Conservation (phyloP, 2,888 invertebrate species). For the Polydrusus tereticollis region DNA sequence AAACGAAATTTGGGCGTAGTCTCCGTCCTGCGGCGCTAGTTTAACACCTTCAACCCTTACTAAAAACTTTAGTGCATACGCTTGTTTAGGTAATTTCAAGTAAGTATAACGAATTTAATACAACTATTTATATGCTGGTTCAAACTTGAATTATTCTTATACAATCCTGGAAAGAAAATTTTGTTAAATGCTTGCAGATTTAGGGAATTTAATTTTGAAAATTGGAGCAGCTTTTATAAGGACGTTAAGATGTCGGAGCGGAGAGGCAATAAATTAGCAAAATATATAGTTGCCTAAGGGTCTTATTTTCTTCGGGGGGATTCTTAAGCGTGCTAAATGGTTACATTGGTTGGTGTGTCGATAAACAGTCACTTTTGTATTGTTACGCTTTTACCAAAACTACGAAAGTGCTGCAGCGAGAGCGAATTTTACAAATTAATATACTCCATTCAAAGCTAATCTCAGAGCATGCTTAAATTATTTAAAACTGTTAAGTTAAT, state of each 20-base stretch:
- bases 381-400: background rate
- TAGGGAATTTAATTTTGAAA: slow-evolving; percentile 35
- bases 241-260: slow-evolving; percentile 25
- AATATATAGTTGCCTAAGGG: slow-evolving; percentile 25
- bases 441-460: no score
- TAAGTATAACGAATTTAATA: no score
- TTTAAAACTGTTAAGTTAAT: no score
- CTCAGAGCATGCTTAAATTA: no score
- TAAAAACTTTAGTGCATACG: no score
- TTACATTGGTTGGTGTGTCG: slow-evolving; percentile 5
- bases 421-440: no score
- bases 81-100: no score
- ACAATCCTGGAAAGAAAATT: slow-evolving; percentile 17
- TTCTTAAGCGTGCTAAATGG: background rate
- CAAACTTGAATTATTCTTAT: background rate
- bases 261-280: slow-evolving; percentile 23
- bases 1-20: no score
- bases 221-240: slow-evolving; percentile 33
- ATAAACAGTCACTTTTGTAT: background rate
- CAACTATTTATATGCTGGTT: no score
- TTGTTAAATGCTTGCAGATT: slow-evolving; percentile 28
- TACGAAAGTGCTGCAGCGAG: no score
- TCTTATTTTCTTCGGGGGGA: slow-evolving; percentile 23
- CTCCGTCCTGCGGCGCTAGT: no score
- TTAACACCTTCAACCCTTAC: no score